Percentiles rank a stretch among this genome's conserved stretches.
Conservation (phyloP, 2,113 vertebrate genomes). For the Thymallus thymallus region DNA sequence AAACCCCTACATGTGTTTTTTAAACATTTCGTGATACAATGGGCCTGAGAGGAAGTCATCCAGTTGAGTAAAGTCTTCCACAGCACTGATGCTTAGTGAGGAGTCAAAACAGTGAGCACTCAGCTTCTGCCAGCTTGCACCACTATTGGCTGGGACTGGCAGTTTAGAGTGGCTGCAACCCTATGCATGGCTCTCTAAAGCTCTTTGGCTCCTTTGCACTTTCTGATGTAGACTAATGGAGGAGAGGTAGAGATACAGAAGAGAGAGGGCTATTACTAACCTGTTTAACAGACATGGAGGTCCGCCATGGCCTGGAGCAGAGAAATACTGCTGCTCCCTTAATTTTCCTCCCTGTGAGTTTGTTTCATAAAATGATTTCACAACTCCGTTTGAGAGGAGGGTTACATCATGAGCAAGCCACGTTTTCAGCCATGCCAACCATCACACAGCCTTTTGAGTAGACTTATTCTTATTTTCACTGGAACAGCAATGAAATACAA, state of each 20-base stretch:
- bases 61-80: constrained; percentile 58
- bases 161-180: constrained; percentile 41
- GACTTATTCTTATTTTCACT: constrained; percentile 19
- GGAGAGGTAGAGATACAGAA: not conserved
- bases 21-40: constrained; percentile 51
- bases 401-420: constrained; percentile 49
- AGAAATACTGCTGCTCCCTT: not conserved
- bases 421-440: constrained; percentile 18
- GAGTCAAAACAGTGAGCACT: constrained; percentile 54
- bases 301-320: constrained; percentile 27
- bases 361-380: constrained; percentile 52
- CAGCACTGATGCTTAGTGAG: constrained; percentile 34
- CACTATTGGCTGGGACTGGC: not conserved
- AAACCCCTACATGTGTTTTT: constrained; percentile 51
- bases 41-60: constrained; percentile 41
- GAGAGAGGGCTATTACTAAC: constrained; percentile 36
- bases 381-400: constrained; percentile 35
- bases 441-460: constrained; percentile 28
- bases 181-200: constrained; percentile 8
- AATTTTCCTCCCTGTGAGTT: constrained; percentile 19
- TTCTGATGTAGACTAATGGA: constrained; percentile 58
- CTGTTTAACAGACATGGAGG: constrained; percentile 48
- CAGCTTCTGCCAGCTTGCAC: constrained; percentile 53
- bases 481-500: constrained; percentile 9
- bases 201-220: constrained; percentile 38